Conservation (phyloP, 2,797 vertebrate species). For the Anguilla marmorata region DNA sequence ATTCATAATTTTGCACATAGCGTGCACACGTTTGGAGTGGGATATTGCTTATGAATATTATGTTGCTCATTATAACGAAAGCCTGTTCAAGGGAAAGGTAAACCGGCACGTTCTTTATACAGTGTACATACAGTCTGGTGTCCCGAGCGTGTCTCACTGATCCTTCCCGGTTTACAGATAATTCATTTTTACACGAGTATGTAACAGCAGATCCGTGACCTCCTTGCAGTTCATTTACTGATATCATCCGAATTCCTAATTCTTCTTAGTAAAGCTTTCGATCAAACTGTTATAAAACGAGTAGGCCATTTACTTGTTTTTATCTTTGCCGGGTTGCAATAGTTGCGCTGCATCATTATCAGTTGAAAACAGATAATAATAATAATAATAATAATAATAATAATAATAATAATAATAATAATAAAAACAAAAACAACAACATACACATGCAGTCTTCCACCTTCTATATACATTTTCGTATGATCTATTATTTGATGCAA, state of each 20-base stretch:
- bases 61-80: not conserved
- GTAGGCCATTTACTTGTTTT: not conserved
- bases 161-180: not conserved
- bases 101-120: not conserved
- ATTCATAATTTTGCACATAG: not conserved
- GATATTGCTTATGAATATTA: not conserved
- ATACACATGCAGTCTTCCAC: not conserved
- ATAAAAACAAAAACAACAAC: not conserved
- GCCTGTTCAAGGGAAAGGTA: not conserved
- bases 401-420: slow-evolving; percentile 13
- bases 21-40: not conserved
- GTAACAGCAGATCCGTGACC: not conserved
- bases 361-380: not conserved
- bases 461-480: not conserved
- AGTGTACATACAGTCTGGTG: not conserved
- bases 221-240: not conserved
- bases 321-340: not conserved
- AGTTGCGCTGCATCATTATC: not conserved
- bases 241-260: not conserved
- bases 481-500: not conserved
- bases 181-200: not conserved
- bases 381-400: not conserved
- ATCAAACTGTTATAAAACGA: not conserved
- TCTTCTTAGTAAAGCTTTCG: not conserved
- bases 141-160: not conserved